Evolutionary conservation across 2,888 invertebrate genomes (phyloP).

Genomic region (Drosophila algonquin): DNA sequence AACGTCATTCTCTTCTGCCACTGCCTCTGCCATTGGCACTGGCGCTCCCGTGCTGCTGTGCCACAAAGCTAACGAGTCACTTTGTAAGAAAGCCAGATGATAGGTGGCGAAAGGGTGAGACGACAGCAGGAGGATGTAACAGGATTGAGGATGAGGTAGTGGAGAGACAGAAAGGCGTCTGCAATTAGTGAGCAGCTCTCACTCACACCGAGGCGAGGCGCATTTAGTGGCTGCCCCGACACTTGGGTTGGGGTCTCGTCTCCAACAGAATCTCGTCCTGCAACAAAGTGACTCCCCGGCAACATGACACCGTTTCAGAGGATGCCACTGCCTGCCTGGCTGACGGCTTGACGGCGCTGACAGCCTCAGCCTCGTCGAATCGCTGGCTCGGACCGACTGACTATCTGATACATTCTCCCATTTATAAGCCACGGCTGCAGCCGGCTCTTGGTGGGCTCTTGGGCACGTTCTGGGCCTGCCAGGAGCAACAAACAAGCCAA

Average conservation of each 20-base stretch:
- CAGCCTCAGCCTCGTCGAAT: conserved; percentile 28
- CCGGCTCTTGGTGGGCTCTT: conserved; percentile 45
- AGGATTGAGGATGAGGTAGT: not conserved
- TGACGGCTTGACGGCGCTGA: conserved; percentile 29
- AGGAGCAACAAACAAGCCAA: conserved; percentile 51
- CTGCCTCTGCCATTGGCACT: not conserved
- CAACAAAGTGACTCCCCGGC: conserved; percentile 63
- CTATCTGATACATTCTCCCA: conserved; percentile 30
- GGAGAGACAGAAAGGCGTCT: conserved; percentile 53
- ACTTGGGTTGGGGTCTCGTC: not conserved
- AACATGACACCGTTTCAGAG: conserved; percentile 48
- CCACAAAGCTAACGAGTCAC: conserved; percentile 74
- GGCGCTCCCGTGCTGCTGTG: conserved; percentile 7
- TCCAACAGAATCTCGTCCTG: conserved; percentile 29
- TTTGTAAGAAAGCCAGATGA: conserved; percentile 63
- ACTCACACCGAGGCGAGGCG: conserved; percentile 36
- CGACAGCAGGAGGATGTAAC: conserved; percentile 2
- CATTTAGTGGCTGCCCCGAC: conserved; percentile 60
- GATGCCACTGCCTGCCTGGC: conserved; percentile 23
- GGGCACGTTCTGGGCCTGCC: conserved; percentile 58
- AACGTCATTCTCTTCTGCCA: conserved; percentile 33
- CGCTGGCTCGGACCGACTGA: conserved; percentile 23
- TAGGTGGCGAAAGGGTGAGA: conserved; percentile 5
- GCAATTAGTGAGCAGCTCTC: conserved; percentile 69
- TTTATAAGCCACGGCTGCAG: conserved; percentile 24